Evolutionary conservation across 2,113 vertebrate species (phyloP).

Genomic region (Pristiophorus japonicus): DNA sequence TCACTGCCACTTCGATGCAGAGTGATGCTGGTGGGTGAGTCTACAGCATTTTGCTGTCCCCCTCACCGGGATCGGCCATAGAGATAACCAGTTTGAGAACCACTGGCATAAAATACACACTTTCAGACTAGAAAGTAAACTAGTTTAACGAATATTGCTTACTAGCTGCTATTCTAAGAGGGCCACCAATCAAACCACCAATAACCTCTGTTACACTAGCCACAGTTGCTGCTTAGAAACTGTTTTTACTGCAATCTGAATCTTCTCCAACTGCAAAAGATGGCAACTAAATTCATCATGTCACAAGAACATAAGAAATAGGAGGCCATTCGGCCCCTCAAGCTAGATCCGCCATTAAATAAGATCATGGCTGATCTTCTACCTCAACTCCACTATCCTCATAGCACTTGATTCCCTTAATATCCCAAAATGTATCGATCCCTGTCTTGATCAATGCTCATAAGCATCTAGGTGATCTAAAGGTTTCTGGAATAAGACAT

Average conservation of each 20-base stretch:
- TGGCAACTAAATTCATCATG: constrained; percentile 66
- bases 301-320: too few relatives aligned
- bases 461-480: constrained; percentile 50
- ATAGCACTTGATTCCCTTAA: too few relatives aligned
- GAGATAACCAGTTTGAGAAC: neutral
- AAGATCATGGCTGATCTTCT: too few relatives aligned
- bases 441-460: constrained; percentile 47
- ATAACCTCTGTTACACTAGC: constrained; percentile 63
- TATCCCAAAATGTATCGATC: too few relatives aligned
- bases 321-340: too few relatives aligned
- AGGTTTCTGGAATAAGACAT: neutral
- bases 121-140: neutral
- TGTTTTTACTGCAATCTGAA: constrained; percentile 65
- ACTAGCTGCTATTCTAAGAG: constrained; percentile 71
- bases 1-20: too few relatives aligned
- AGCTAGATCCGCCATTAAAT: too few relatives aligned
- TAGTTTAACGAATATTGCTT: constrained; percentile 44
- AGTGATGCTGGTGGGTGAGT: too few relatives aligned
- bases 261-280: constrained; percentile 57
- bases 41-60: too few relatives aligned
- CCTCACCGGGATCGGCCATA: too few relatives aligned
- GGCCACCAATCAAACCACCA: constrained; percentile 70
- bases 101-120: neutral
- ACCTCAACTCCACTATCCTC: too few relatives aligned
- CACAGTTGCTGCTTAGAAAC: constrained; percentile 63